Percentiles rank a stretch among this genome's conserved stretches.
Conservation (phyloP, 2,113 vertebrate species). For the Dermatemys mawii region DNA sequence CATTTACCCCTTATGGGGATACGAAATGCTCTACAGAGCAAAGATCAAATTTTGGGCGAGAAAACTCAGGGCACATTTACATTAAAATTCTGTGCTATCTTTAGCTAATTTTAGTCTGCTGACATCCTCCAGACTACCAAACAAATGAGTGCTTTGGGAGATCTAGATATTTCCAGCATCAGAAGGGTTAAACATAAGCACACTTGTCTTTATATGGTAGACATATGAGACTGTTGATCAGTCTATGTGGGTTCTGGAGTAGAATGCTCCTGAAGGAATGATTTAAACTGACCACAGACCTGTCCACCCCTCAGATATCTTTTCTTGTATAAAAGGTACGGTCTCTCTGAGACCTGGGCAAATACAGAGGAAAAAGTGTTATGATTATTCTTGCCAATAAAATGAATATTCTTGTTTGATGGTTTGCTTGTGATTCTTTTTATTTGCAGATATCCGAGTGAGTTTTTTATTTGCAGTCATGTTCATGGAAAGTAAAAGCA, state of each 20-base stretch:
- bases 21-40: background rate
- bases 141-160: background rate
- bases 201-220: background rate
- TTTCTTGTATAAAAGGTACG: background rate
- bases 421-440: background rate
- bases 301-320: background rate
- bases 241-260: background rate
- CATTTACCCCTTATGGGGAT: background rate
- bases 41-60: background rate
- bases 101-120: background rate
- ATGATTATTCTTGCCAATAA: background rate
- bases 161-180: background rate
- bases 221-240: background rate
- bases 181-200: background rate
- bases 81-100: background rate
- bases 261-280: background rate
- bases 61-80: background rate
- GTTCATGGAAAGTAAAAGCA: background rate
- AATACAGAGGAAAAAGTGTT: background rate
- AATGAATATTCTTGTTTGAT: accelerated
- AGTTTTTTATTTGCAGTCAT: background rate
- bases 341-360: background rate
- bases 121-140: accelerated
- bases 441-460: no score
- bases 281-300: background rate